Percentiles rank a stretch among this genome's conserved stretches.
Evolutionary conservation across 1,140 invertebrate species (phyloP).

Genomic region (Penaeus indicus): DNA sequence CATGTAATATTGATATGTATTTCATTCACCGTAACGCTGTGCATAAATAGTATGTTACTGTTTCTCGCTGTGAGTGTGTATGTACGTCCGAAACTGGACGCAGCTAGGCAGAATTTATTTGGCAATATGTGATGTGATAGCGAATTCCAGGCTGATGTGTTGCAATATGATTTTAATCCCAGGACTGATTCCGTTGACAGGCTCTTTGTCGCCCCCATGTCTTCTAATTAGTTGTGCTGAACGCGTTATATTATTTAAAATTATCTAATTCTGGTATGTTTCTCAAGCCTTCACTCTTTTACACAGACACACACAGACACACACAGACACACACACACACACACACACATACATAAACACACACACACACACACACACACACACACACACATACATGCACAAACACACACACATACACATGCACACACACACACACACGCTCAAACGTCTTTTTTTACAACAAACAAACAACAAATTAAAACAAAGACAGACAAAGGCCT

Average conservation of each 20-base stretch:
- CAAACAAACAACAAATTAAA: neutral
- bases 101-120: too few relatives aligned
- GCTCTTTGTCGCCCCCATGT: too few relatives aligned
- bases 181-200: too few relatives aligned
- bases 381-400: neutral
- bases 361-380: neutral
- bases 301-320: neutral
- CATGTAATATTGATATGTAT: neutral
- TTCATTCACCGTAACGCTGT: neutral
- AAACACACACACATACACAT: neutral
- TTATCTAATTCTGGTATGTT: too few relatives aligned
- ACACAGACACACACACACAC: neutral
- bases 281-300: neutral
- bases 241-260: too few relatives aligned
- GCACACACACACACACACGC: neutral
- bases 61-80: too few relatives aligned
- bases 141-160: too few relatives aligned
- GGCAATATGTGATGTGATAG: too few relatives aligned
- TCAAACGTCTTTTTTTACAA: neutral
- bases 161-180: too few relatives aligned
- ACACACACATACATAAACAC: neutral
- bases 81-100: too few relatives aligned
- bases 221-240: too few relatives aligned
- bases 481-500: neutral
- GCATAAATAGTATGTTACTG: too few relatives aligned